Evolutionary conservation across 64 coral and sea anemone genomes (phyloP).

Genomic region (Astreopora myriophthalma): DNA sequence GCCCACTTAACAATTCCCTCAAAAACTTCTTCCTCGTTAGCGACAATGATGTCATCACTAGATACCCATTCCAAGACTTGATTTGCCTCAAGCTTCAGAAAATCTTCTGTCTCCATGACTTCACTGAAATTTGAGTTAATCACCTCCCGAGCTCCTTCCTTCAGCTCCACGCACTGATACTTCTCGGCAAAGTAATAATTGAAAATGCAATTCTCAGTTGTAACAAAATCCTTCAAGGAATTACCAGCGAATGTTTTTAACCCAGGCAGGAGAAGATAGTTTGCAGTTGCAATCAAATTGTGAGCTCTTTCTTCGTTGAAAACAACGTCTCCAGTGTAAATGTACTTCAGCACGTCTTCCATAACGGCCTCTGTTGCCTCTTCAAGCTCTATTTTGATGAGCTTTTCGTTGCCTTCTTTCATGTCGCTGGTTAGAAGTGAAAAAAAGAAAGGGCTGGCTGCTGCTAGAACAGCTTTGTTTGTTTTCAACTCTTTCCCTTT

Average conservation of each 20-base stretch:
- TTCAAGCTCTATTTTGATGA: constrained; percentile 52
- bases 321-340: constrained; percentile 67
- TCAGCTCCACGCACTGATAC: not conserved
- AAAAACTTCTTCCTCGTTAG: constrained; percentile 70
- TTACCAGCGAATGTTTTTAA: constrained; percentile 54
- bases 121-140: not conserved
- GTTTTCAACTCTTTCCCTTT: constrained; percentile 31
- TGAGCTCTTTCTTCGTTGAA: constrained; percentile 56
- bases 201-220: constrained; percentile 65
- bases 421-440: constrained; percentile 72
- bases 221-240: constrained; percentile 51
- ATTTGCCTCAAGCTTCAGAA: not conserved
- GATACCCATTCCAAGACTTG: not conserved
- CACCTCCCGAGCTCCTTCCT: not conserved
- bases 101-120: not conserved
- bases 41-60: not conserved
- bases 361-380: constrained; percentile 49
- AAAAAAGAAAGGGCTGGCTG: constrained; percentile 66
- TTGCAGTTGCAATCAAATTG: constrained; percentile 49
- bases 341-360: constrained; percentile 63
- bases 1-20: not conserved
- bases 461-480: constrained; percentile 68
- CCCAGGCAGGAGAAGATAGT: constrained; percentile 67
- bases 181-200: not conserved
- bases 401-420: constrained; percentile 71